Evolutionary conservation across 2,113 vertebrate species (phyloP), one percentile per base, ranked within the genome.

Genomic region (Ctenodactylus gundi): DNA sequence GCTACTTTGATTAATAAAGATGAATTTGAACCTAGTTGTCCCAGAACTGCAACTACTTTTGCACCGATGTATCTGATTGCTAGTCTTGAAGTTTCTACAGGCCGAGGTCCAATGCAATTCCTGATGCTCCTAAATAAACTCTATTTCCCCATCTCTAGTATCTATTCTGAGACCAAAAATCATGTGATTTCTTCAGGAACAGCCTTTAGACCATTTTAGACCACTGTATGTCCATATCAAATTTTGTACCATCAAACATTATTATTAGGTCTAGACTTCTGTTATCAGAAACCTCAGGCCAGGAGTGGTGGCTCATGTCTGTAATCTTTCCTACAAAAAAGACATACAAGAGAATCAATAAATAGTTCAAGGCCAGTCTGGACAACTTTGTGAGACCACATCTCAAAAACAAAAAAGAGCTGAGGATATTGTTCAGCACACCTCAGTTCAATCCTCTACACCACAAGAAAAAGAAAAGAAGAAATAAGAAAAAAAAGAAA

Each of bases 181-280:
- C 49, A 64, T 27, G 25, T 41, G 51, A 65, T 78, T 77, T 39
- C 62, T 53, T 83, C 60, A 84, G 62, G 72, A 88, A 60, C 39
- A 83, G 21, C 64, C 36, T 91, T 91, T n/a, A 85, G 39, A 91
- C 57, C 39, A 94, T 31, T 91, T 91, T n/a, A 85, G 39, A 91
- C 57, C 39, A 94, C 17, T 44, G 13, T 15, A 9, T 17, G 2
- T 27, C 15, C 77, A 77, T 44, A 39, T 46, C 65, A 95, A 34
- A 36, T 34, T 65, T 17, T 80, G 2, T 49, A 44, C 49, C 41
- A 78, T 88, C 72, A 51, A 65, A 94, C 34, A 65, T 51, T 36
- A 65, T 51, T 36, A 91, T 44, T 58, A 68, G 65, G 75, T 53
- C 13, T 76, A 87, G 12, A 78, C 3, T 78, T 93, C 53, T 81